A percentile compares a stretch with the other conserved stretches of the same genome.
phyloP scores from a whole-genome alignment of 1,140 invertebrate genomes.

The Zaprionus nigranus region DNA sequence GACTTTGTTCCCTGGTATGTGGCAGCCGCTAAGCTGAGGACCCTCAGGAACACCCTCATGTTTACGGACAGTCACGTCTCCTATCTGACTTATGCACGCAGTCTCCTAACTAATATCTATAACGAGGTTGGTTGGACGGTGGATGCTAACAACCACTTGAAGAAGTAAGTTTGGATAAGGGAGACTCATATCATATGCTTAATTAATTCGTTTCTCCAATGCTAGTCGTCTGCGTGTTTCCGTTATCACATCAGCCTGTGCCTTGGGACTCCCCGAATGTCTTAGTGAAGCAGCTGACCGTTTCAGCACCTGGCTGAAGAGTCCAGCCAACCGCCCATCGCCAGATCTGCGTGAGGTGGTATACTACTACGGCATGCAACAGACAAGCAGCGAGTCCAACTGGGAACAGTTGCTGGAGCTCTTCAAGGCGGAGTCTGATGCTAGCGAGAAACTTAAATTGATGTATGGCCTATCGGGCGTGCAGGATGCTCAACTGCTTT shows the following conservation, averaged over 20 bases:
- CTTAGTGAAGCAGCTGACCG: slow-evolving; percentile 85
- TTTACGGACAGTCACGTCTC: slow-evolving; percentile 86
- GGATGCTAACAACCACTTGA: slow-evolving; percentile 85
- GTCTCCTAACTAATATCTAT: slow-evolving; percentile 85
- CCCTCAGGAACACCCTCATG: slow-evolving; percentile 86
- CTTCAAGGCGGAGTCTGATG: slow-evolving; percentile 90
- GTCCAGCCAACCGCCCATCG: slow-evolving; percentile 86
- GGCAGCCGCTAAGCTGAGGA: slow-evolving; percentile 86
- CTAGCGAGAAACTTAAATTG: slow-evolving; percentile 90
- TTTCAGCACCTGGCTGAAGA: slow-evolving; percentile 87
- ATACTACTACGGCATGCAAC: slow-evolving; percentile 88
- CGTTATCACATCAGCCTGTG: slow-evolving; percentile 87
- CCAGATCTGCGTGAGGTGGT: slow-evolving; percentile 90
- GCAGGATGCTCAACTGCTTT: slow-evolving; percentile 86
- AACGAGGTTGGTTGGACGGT: slow-evolving; percentile 87
- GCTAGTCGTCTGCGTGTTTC: slow-evolving; percentile 85
- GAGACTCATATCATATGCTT: neutral
- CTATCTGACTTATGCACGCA: slow-evolving; percentile 87
- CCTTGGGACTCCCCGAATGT: slow-evolving; percentile 86
- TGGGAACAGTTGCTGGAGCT: slow-evolving; percentile 92
- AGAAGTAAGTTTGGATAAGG: slow-evolving; percentile 85
- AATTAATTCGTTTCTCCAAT: slow-evolving; percentile 55
- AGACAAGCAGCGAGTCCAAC: slow-evolving; percentile 84
- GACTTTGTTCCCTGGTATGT: slow-evolving; percentile 91
- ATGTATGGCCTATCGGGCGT: slow-evolving; percentile 89